phyloP scores from a whole-genome alignment of 1,140 invertebrate genomes.

The Conus betulinus region DNA sequence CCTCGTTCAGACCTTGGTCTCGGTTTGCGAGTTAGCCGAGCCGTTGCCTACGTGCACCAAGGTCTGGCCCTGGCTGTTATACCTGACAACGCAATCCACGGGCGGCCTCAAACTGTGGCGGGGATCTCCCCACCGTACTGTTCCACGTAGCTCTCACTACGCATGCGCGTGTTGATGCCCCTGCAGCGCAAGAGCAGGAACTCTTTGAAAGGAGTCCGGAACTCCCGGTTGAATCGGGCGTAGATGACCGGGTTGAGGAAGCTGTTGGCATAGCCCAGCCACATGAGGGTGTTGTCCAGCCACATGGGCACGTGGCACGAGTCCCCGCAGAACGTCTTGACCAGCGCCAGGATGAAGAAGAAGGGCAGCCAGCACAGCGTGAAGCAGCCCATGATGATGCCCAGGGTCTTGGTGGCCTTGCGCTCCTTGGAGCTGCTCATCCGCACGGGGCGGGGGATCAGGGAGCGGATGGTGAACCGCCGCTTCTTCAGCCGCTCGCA shows the following conservation, averaged over 20 bases:
- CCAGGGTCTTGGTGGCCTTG: constrained; percentile 93
- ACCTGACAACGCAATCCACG: constrained; percentile 67
- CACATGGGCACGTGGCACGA: constrained; percentile 65
- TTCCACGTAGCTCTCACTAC: constrained; percentile 76
- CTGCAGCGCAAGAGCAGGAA: constrained; percentile 77
- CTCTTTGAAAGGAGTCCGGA: constrained; percentile 78
- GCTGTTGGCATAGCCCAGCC: constrained; percentile 78
- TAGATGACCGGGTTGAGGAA: constrained; percentile 79
- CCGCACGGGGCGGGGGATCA: constrained; percentile 52
- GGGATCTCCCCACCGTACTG: constrained; percentile 73
- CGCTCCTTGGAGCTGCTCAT: constrained; percentile 80
- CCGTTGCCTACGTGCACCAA: constrained; percentile 69
- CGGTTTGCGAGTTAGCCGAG: constrained; percentile 53
- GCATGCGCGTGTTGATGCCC: constrained; percentile 75
- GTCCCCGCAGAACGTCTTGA: constrained; percentile 60
- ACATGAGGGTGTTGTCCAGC: constrained; percentile 73
- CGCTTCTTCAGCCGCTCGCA: constrained; percentile 46
- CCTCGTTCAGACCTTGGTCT: constrained; percentile 51
- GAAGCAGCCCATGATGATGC: constrained; percentile 80
- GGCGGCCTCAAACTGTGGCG: constrained; percentile 66
- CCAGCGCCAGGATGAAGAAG: constrained; percentile 71
- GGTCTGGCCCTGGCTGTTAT: constrained; percentile 72
- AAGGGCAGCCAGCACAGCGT: constrained; percentile 72
- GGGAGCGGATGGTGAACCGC: constrained; percentile 64
- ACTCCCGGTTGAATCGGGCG: constrained; percentile 78